These are phyloP conservation scores for Orthochromis indermauri DNA, from an alignment of 2,113 vertebrate genomes.

Conservation along the genomic window DNA sequence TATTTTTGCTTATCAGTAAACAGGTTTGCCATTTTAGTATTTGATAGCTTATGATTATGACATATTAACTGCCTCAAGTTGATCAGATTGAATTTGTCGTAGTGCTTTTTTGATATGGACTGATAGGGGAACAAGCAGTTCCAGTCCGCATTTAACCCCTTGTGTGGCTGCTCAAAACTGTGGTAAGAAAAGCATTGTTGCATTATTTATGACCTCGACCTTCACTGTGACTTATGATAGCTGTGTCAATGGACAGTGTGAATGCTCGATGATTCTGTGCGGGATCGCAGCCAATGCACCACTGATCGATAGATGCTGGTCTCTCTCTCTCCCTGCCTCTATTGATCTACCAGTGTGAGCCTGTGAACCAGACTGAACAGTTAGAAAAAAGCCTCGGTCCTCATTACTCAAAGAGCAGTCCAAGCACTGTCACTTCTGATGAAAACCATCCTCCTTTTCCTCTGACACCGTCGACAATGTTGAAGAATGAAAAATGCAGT, in stretches of 20 bases:
- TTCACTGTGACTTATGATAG: conserved; percentile 38
- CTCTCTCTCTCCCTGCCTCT: conserved; percentile 6
- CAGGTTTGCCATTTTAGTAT: background rate
- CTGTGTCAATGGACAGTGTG: background rate
- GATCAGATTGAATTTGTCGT: background rate
- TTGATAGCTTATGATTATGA: background rate
- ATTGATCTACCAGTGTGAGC: conserved; percentile 43
- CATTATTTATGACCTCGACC: conserved; percentile 47
- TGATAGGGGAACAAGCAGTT: background rate
- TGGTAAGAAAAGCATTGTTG: background rate
- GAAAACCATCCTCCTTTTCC: conserved; percentile 17
- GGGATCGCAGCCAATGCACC: conserved; percentile 31
- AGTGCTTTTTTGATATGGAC: background rate
- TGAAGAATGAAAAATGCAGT: conserved; percentile 20
- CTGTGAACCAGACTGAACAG: conserved; percentile 8
- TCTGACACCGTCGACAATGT: background rate
- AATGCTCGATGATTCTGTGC: conserved; percentile 38
- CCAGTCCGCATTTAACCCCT: background rate
- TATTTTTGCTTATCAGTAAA: background rate
- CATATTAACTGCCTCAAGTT: background rate
- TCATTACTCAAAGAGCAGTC: conserved; percentile 29
- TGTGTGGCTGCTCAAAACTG: background rate
- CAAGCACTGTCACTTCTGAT: conserved; percentile 9
- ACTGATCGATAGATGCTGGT: conserved; percentile 34
- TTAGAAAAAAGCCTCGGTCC: background rate